phyloP scores from a whole-genome alignment of 2,888 invertebrate genomes.

The Tortricodes alternella region DNA sequence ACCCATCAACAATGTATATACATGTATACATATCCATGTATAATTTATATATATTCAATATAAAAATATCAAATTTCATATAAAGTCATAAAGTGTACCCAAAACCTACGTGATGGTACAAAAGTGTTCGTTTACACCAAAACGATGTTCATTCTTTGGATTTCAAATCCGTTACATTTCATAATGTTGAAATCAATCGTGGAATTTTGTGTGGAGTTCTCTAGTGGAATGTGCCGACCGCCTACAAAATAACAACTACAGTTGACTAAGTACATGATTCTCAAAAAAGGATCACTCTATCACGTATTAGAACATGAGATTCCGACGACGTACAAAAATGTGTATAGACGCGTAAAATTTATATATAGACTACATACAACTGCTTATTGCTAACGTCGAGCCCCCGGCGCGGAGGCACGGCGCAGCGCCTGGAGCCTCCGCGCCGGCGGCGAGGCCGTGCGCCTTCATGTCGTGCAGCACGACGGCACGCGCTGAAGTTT shows the following conservation, averaged over 20 bases:
- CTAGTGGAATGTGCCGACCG: conserved; percentile 82
- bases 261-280: conserved; percentile 79
- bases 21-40: conserved; percentile 83
- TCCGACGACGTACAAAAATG: conserved; percentile 77
- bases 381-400: conserved; percentile 80
- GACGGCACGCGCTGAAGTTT: no score
- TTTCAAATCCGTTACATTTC: conserved; percentile 75
- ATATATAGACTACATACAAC: conserved; percentile 81
- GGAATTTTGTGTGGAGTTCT: conserved; percentile 75
- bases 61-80: conserved; percentile 83
- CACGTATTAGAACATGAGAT: conserved; percentile 75
- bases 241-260: conserved; percentile 79
- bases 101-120: conserved; percentile 83
- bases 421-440: neutral
- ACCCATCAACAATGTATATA: conserved; percentile 83
- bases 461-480: no score
- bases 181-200: conserved; percentile 79
- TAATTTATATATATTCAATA: conserved; percentile 83
- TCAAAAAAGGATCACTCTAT: conserved; percentile 80
- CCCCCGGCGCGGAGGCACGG: neutral
- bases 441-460: neutral
- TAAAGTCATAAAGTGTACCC: conserved; percentile 84
- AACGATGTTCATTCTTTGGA: conserved; percentile 73
- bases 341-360: conserved; percentile 82
- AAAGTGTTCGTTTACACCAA: conserved; percentile 74